Evolutionary conservation across 2,888 invertebrate genomes (phyloP).

Genomic region (Ophonus ardosiacus): DNA sequence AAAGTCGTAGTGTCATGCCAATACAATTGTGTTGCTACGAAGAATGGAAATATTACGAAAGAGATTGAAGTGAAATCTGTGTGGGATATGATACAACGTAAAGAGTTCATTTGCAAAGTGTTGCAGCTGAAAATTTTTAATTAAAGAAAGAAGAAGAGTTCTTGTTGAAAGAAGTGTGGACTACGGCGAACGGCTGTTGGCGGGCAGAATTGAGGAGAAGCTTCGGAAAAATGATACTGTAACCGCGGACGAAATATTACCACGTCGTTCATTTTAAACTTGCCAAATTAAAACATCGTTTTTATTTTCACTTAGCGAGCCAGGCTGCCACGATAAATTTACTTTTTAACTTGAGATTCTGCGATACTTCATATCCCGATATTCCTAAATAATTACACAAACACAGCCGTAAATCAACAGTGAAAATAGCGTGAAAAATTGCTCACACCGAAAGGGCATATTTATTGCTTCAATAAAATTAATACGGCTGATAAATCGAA

Average conservation of each 20-base stretch:
- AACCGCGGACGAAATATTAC: conserved; percentile 37
- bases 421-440: neutral
- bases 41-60: neutral
- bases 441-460: neutral
- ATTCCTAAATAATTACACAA: neutral
- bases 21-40: neutral
- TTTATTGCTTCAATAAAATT: conserved; percentile 41
- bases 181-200: neutral
- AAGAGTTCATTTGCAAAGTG: conserved; percentile 3
- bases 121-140: conserved; percentile 25
- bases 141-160: conserved; percentile 36
- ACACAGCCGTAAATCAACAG: neutral
- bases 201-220: conserved; percentile 1
- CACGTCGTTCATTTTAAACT: conserved; percentile 37
- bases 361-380: neutral
- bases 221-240: conserved; percentile 40
- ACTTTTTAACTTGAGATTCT: neutral
- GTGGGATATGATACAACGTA: neutral
- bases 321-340: conserved; percentile 11
- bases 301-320: conserved; percentile 36
- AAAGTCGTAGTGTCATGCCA: too few species aligned
- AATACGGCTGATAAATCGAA: conserved; percentile 15
- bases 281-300: conserved; percentile 49
- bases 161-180: conserved; percentile 13
- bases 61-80: neutral